Conservation (phyloP, 23 tunicate species). For the Aplidium turbinatum region DNA sequence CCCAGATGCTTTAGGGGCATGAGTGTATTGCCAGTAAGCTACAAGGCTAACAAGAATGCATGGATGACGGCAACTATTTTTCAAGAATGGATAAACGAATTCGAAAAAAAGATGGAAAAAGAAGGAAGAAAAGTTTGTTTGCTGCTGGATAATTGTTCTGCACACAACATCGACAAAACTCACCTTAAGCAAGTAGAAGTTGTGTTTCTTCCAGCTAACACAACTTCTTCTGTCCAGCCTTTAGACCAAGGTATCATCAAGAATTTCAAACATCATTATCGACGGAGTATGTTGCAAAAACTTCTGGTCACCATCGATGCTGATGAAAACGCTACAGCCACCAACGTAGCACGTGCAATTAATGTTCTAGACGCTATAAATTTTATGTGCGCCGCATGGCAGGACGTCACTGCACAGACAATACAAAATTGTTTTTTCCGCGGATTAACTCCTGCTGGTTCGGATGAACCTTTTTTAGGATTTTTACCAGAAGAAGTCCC, state of each 20-base stretch:
- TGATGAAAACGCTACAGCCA: constrained; percentile 28
- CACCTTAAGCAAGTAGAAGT: background rate
- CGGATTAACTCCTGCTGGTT: constrained; percentile 26
- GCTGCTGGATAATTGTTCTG: constrained; percentile 28
- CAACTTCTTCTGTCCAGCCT: constrained; percentile 34
- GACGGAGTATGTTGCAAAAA: background rate
- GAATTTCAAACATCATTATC: constrained; percentile 36
- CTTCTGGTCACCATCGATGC: constrained; percentile 14
- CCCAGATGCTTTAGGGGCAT: constrained; percentile 41
- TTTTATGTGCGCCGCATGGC: constrained; percentile 27
- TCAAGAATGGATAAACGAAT: constrained; percentile 12
- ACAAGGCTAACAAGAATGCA: constrained; percentile 21
- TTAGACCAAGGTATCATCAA: constrained; percentile 33
- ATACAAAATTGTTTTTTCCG: constrained; percentile 39
- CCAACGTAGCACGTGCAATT: constrained; percentile 19
- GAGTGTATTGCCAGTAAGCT: constrained; percentile 4
- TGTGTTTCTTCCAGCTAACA: constrained; percentile 29
- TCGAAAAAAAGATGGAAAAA: constrained; percentile 15
- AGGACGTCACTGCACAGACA: constrained; percentile 8
- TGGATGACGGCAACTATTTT: constrained; percentile 32
- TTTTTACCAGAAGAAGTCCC: constrained; percentile 27
- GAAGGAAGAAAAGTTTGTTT: constrained; percentile 33
- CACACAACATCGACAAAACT: constrained; percentile 11
- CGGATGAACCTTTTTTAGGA: constrained; percentile 35
- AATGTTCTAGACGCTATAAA: constrained; percentile 18